Conservation (phyloP, 2,797 vertebrate species). For the Pipistrellus pygmaeus region DNA sequence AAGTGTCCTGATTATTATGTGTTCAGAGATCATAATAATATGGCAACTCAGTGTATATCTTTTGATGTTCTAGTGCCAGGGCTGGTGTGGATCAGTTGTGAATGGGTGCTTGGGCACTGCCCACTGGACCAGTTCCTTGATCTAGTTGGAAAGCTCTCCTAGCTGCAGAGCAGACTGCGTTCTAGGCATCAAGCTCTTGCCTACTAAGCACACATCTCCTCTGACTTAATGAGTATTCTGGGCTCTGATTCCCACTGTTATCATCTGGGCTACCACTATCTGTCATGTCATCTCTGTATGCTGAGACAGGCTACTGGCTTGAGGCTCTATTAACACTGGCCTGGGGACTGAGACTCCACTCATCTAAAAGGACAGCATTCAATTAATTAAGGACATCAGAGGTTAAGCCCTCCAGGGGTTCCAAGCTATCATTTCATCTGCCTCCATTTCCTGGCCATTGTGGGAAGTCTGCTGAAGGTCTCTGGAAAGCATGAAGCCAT, state of each 20-base stretch:
- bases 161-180: neutral
- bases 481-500: constrained; percentile 15
- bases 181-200: neutral
- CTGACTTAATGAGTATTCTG: neutral
- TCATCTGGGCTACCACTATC: neutral
- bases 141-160: too few species aligned
- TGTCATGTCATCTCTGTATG: neutral
- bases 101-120: neutral
- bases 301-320: neutral
- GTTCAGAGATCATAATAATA: too few species aligned
- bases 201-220: neutral
- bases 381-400: constrained; percentile 55
- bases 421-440: constrained; percentile 60
- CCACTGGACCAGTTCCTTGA: neutral
- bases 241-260: neutral
- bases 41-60: neutral
- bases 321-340: neutral
- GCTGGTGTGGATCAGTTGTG: neutral
- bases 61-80: neutral
- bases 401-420: neutral
- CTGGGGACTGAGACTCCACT: neutral
- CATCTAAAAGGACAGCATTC: neutral
- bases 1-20: too few species aligned
- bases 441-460: constrained; percentile 67
- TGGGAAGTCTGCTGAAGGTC: constrained; percentile 37